Conservation (phyloP, 1,140 invertebrate genomes). For the Calycopis cecrops region DNA sequence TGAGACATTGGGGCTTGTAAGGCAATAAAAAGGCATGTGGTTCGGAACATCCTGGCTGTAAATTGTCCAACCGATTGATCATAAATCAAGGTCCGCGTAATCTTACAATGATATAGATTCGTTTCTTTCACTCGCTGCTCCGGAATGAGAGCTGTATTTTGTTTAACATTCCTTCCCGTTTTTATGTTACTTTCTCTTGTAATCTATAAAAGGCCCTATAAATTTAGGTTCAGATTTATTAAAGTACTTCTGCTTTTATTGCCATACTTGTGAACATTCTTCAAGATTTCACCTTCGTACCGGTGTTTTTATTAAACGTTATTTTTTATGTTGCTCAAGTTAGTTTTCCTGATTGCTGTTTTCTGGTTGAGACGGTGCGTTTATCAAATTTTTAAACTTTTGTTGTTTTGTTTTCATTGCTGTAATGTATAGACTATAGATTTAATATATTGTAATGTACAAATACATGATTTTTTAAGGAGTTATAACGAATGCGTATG, state of each 20-base stretch:
- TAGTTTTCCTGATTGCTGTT: neutral
- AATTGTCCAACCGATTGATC: neutral
- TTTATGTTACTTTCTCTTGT: slow-evolving; percentile 10
- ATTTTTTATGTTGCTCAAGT: neutral
- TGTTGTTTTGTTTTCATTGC: no score
- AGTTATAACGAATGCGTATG: no score
- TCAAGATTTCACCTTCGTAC: slow-evolving; percentile 5
- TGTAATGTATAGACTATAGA: no score
- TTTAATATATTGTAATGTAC: no score
- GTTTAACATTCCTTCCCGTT: neutral
- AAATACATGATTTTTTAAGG: no score
- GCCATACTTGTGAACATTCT: slow-evolving; percentile 10
- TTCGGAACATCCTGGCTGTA: no score
- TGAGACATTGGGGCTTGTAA: no score
- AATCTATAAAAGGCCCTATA: slow-evolving; percentile 11
- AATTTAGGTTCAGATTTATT: slow-evolving; percentile 13
- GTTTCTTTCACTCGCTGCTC: slow-evolving; percentile 2
- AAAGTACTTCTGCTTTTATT: slow-evolving; percentile 12
- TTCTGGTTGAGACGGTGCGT: no score
- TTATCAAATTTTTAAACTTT: no score
- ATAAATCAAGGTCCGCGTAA: slow-evolving; percentile 3
- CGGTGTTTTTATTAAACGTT: slow-evolving; percentile 12
- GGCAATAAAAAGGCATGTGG: no score
- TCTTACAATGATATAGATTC: neutral
- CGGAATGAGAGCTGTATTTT: slow-evolving; percentile 3